These are phyloP conservation scores for Anolis carolinensis DNA, from an alignment of 2,113 vertebrate genomes.

Conservation along the genomic window DNA sequence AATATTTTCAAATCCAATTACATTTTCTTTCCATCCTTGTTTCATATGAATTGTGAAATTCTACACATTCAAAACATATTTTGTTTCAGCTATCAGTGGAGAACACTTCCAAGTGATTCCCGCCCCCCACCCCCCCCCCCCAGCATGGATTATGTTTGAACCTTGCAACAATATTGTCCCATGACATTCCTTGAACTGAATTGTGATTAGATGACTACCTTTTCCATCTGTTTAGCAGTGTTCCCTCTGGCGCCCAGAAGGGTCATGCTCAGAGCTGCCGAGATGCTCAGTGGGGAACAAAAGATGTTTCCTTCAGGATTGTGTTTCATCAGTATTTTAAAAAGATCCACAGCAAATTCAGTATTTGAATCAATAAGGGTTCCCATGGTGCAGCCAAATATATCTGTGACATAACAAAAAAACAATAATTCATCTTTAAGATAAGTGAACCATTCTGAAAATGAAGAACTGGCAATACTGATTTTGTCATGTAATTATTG, in stretches of 20 bases:
- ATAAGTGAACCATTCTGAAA: too few relatives aligned
- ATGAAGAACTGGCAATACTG: neutral
- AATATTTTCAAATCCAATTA: too few relatives aligned
- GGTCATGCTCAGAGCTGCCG: slow-evolving; percentile 73
- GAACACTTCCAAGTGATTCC: neutral
- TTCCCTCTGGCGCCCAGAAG: slow-evolving; percentile 66
- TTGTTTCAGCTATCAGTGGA: neutral
- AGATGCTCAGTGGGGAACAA: slow-evolving; percentile 72
- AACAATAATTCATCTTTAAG: too few relatives aligned
- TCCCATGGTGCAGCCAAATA: slow-evolving; percentile 64
- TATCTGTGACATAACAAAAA: slow-evolving; percentile 54
- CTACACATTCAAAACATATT: too few relatives aligned
- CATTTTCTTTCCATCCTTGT: too few relatives aligned
- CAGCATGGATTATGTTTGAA: neutral
- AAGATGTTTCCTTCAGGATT: slow-evolving; percentile 64
- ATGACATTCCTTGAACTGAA: neutral
- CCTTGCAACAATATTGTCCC: neutral
- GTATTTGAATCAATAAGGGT: slow-evolving; percentile 56
- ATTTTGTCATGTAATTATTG: neutral
- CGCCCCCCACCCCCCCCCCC: too few relatives aligned
- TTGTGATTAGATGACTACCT: slow-evolving; percentile 58
- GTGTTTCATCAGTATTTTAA: neutral
- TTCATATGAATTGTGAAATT: too few relatives aligned
- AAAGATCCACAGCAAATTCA: slow-evolving; percentile 69
- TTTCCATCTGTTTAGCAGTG: slow-evolving; percentile 69